These are phyloP conservation scores for Candoia aspera DNA, from an alignment of 2,113 vertebrate genomes.

Conservation along the genomic window DNA sequence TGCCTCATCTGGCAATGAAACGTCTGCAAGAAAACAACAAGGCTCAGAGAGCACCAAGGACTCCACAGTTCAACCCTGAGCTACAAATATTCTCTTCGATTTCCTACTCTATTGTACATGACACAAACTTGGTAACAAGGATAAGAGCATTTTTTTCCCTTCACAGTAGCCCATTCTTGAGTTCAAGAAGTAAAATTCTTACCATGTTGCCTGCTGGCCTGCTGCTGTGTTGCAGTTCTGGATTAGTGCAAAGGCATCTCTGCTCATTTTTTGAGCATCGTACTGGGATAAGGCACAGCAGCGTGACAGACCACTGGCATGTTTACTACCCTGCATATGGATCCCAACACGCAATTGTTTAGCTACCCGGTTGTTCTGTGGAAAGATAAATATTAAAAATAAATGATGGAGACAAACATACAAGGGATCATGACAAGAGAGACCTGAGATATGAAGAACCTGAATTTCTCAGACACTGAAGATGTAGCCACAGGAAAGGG, in stretches of 20 bases:
- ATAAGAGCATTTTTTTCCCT: not conserved
- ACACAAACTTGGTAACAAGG: not conserved
- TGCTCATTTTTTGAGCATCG: constrained; percentile 85
- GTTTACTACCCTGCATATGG: constrained; percentile 80
- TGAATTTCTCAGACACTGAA: not conserved
- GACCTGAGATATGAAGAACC: not conserved
- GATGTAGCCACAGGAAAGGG: not conserved
- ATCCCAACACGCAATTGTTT: constrained; percentile 84
- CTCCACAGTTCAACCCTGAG: too few relatives aligned
- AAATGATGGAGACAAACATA: not conserved
- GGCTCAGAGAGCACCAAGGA: too few relatives aligned
- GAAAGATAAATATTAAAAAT: constrained; percentile 17
- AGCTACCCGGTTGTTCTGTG: constrained; percentile 88
- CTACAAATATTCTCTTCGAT: too few relatives aligned
- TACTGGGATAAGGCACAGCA: constrained; percentile 87
- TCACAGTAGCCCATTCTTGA: not conserved
- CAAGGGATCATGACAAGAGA: not conserved
- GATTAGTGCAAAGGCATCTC: constrained; percentile 85
- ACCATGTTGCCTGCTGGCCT: constrained; percentile 87
- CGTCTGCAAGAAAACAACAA: too few relatives aligned
- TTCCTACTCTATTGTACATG: not conserved
- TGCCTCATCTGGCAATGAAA: too few relatives aligned
- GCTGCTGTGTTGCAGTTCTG: constrained; percentile 87
- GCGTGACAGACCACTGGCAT: constrained; percentile 79
- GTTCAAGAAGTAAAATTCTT: constrained; percentile 51